Evolutionary conservation across 2,797 vertebrate species (phyloP).

Genomic region (Rhinoraja longicauda): DNA sequence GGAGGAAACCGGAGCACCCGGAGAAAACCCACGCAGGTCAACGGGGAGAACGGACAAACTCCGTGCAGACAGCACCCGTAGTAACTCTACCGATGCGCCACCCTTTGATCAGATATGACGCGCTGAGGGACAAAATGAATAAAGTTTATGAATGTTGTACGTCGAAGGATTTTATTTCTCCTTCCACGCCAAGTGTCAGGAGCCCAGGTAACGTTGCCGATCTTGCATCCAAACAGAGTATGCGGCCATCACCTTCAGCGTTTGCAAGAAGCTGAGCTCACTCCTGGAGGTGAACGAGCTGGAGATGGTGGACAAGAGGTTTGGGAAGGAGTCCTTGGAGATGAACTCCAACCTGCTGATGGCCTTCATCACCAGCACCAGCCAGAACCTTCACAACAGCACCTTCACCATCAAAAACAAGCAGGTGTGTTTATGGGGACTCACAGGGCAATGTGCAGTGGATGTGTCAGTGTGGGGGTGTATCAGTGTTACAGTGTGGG

Average conservation of each 20-base stretch:
- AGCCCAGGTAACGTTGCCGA: not conserved
- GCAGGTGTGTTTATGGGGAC: not conserved
- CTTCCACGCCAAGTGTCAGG: not conserved
- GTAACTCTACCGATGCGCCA: too few species aligned
- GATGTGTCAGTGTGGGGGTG: not conserved
- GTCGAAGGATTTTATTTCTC: too few species aligned
- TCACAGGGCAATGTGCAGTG: not conserved
- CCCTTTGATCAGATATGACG: too few species aligned
- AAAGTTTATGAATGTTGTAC: too few species aligned
- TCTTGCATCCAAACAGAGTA: not conserved
- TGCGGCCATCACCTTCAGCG: not conserved
- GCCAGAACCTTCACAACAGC: not conserved
- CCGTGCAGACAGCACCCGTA: too few species aligned
- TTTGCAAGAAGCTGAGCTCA: not conserved
- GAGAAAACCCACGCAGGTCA: too few species aligned
- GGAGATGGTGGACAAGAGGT: conserved; percentile 19
- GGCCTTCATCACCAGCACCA: not conserved
- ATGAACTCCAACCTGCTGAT: not conserved
- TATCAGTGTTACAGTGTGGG: not conserved
- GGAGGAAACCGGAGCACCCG: too few species aligned
- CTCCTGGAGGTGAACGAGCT: not conserved
- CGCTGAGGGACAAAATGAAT: too few species aligned
- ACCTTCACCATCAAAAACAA: not conserved
- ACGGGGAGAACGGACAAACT: too few species aligned
- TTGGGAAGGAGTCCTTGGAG: not conserved